Percentiles rank a stretch among this genome's conserved stretches.
phyloP scores from a whole-genome alignment of 2,113 vertebrate genomes.

The Oxygymnocypris stewartii region DNA sequence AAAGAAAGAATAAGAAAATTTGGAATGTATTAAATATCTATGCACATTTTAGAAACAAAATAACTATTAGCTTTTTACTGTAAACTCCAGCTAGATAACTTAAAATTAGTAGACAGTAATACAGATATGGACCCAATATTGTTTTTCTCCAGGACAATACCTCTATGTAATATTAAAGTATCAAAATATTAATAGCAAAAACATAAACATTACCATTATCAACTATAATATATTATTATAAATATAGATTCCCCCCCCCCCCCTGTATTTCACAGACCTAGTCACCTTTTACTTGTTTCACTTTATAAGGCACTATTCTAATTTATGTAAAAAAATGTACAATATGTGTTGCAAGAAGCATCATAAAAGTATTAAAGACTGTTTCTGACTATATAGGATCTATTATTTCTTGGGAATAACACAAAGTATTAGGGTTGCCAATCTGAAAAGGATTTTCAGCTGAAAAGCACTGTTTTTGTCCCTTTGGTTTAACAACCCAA shows the following conservation, averaged over 20 bases:
- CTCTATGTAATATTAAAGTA: neutral
- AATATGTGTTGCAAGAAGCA: neutral
- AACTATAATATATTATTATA: neutral
- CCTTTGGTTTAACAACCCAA: constrained; percentile 14
- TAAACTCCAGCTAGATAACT: neutral
- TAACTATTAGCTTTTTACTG: neutral
- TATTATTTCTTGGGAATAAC: neutral
- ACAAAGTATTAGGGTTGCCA: neutral
- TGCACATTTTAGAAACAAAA: neutral
- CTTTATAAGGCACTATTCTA: too few species aligned
- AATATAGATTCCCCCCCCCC: neutral
- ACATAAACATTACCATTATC: neutral
- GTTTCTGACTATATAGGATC: neutral
- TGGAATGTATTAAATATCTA: neutral
- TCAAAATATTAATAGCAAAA: neutral
- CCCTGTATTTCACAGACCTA: neutral
- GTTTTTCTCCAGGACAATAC: neutral
- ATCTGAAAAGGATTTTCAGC: neutral
- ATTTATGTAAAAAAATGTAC: too few species aligned
- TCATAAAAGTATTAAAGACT: neutral
- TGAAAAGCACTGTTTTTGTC: neutral
- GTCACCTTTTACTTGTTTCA: neutral
- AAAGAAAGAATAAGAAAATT: neutral
- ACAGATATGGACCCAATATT: too few species aligned
- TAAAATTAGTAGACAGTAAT: too few species aligned